Conservation (phyloP, 2,113 vertebrate species). For the Takifugu bimaculatus region DNA sequence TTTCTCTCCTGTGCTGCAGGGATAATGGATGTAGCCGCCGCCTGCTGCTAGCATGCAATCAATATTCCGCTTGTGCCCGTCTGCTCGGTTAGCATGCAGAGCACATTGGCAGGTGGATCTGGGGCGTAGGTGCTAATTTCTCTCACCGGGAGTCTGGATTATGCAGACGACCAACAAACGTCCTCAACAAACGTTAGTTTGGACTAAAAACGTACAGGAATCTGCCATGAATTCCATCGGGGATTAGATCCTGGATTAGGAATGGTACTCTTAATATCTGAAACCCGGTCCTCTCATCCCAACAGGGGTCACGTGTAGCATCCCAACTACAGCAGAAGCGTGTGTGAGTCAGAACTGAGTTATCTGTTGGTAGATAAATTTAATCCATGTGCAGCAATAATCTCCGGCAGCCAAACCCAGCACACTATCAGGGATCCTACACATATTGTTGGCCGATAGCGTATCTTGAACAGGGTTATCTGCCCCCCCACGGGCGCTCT, state of each 20-base stretch:
- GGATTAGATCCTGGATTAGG: too few relatives aligned
- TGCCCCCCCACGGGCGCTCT: slow-evolving; percentile 26
- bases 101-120: slow-evolving; percentile 51
- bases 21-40: slow-evolving; percentile 10
- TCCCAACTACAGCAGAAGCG: too few relatives aligned
- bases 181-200: neutral
- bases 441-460: slow-evolving; percentile 35
- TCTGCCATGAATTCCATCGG: too few relatives aligned
- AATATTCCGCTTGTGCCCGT: slow-evolving; percentile 43
- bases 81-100: slow-evolving; percentile 51
- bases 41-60: slow-evolving; percentile 42
- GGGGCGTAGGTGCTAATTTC: slow-evolving; percentile 41
- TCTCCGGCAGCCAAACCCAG: slow-evolving; percentile 9
- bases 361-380: too few relatives aligned
- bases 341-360: too few relatives aligned
- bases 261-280: too few relatives aligned
- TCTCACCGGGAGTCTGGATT: slow-evolving; percentile 36
- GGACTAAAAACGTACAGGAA: neutral
- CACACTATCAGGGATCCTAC: slow-evolving; percentile 20
- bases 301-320: too few relatives aligned
- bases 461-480: slow-evolving; percentile 40
- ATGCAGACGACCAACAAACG: slow-evolving; percentile 11
- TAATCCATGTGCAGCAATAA: slow-evolving; percentile 5
- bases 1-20: slow-evolving; percentile 11
- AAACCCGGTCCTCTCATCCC: too few relatives aligned